These are phyloP conservation scores for Caenorhabditis drosophilae DNA, from an alignment of 2,888 invertebrate genomes.

Conservation along the genomic window DNA sequence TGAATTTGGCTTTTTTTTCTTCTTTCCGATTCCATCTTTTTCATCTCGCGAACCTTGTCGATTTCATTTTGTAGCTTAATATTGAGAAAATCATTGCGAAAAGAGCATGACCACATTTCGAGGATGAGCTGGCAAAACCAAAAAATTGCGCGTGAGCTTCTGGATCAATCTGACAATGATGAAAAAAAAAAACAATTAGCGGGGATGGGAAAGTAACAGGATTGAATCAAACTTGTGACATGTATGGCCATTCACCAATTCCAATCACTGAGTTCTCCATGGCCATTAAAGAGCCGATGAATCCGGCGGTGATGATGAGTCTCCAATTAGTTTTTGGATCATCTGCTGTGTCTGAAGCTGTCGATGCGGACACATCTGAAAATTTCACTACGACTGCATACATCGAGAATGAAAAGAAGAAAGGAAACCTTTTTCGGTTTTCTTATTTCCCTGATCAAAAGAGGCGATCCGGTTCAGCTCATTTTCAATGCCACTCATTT, in stretches of 20 bases:
- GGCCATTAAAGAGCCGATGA: slow-evolving; percentile 37
- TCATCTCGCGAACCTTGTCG: slow-evolving; percentile 33
- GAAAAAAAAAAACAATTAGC: slow-evolving; percentile 2
- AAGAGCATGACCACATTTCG: slow-evolving; percentile 49
- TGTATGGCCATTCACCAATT: slow-evolving; percentile 52
- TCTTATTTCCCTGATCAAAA: too few relatives aligned
- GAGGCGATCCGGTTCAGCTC: too few relatives aligned
- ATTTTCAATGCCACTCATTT: not conserved
- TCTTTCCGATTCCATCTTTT: not conserved
- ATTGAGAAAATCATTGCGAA: slow-evolving; percentile 48
- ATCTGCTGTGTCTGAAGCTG: slow-evolving; percentile 7
- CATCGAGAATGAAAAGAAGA: not conserved
- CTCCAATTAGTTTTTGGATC: slow-evolving; percentile 39
- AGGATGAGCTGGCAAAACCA: slow-evolving; percentile 45
- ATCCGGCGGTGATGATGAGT: slow-evolving; percentile 31
- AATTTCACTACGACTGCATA: not conserved
- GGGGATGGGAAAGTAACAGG: not conserved
- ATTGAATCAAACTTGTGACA: slow-evolving; percentile 35
- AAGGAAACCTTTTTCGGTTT: too few relatives aligned
- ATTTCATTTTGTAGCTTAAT: slow-evolving; percentile 47
- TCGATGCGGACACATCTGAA: not conserved
- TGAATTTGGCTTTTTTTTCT: slow-evolving; percentile 8
- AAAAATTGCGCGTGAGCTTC: slow-evolving; percentile 49
- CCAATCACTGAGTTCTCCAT: slow-evolving; percentile 45
- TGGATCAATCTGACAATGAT: slow-evolving; percentile 39